Evolutionary conservation across 2,797 vertebrate species (phyloP).

Genomic region (Ctenosaura bakeri): DNA sequence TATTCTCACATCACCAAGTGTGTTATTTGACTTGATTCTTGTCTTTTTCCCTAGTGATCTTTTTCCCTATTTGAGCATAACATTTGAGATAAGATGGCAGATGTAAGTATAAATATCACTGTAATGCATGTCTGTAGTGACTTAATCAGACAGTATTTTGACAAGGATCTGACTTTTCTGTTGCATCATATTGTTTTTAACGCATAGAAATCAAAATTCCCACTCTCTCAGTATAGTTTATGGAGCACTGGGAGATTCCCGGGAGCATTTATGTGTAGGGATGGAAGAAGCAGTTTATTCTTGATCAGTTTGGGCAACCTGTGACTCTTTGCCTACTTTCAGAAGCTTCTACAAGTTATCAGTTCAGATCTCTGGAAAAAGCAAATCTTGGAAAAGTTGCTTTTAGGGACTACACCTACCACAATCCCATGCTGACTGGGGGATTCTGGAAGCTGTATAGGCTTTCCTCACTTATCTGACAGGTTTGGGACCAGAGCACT

Average conservation of each 20-base stretch:
- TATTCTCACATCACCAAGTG: background rate
- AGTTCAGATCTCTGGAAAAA: background rate
- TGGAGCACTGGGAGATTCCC: background rate
- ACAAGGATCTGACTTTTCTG: background rate
- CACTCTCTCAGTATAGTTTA: background rate
- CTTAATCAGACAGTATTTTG: background rate
- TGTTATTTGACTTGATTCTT: background rate
- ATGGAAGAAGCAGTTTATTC: background rate
- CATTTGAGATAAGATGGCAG: conserved; percentile 39
- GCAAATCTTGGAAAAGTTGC: too few relatives aligned
- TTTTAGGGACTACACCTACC: too few relatives aligned
- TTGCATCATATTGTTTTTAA: background rate
- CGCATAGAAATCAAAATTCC: background rate
- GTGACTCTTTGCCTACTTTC: background rate
- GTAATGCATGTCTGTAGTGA: background rate
- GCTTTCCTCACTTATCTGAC: too few relatives aligned
- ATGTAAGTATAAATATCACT: conserved; percentile 33
- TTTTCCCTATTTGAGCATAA: background rate
- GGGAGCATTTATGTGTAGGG: background rate
- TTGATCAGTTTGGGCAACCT: background rate
- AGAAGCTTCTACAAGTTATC: background rate
- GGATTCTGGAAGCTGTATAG: too few relatives aligned
- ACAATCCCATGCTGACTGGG: too few relatives aligned
- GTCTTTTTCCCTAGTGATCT: conserved; percentile 14
- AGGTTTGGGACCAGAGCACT: too few relatives aligned